A percentile compares a stretch with the other conserved stretches of the same genome.
Evolutionary conservation across 1,140 invertebrate species (phyloP).

Genomic region (Uloborus diversus): DNA sequence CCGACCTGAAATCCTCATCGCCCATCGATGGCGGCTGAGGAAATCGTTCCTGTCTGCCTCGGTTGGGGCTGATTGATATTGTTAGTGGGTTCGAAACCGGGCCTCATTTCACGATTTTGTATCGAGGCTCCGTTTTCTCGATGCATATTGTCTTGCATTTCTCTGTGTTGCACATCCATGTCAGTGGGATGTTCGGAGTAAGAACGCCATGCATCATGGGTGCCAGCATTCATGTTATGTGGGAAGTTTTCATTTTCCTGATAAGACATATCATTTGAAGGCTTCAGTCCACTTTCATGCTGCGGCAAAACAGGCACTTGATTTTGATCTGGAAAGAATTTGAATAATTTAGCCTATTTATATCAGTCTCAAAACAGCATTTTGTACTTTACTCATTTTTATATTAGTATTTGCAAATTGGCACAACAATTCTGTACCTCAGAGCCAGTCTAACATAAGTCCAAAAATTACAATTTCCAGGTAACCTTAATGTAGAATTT

Average conservation of each 20-base stretch:
- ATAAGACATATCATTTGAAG: not conserved
- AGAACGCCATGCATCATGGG: not conserved
- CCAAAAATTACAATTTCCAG: no score
- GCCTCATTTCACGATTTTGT: not conserved
- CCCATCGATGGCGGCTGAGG: not conserved
- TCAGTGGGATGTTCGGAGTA: not conserved
- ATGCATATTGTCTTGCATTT: not conserved
- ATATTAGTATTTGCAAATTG: no score
- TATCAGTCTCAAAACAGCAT: no score
- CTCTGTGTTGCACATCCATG: not conserved
- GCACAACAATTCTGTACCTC: no score
- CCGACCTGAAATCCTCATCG: constrained; percentile 5
- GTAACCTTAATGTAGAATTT: no score
- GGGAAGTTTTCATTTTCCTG: constrained; percentile 29
- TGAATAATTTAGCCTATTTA: no score
- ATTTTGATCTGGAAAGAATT: not conserved
- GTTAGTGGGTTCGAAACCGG: constrained; percentile 9
- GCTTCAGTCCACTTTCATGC: not conserved
- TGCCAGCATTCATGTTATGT: not conserved
- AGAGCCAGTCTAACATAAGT: no score
- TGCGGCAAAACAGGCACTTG: constrained; percentile 4
- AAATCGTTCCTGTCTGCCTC: not conserved
- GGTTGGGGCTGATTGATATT: not conserved
- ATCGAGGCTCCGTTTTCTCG: not conserved
- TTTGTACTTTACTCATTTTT: no score